Conservation (phyloP, 2,113 vertebrate species). For the Hirundichthys speculiger region DNA sequence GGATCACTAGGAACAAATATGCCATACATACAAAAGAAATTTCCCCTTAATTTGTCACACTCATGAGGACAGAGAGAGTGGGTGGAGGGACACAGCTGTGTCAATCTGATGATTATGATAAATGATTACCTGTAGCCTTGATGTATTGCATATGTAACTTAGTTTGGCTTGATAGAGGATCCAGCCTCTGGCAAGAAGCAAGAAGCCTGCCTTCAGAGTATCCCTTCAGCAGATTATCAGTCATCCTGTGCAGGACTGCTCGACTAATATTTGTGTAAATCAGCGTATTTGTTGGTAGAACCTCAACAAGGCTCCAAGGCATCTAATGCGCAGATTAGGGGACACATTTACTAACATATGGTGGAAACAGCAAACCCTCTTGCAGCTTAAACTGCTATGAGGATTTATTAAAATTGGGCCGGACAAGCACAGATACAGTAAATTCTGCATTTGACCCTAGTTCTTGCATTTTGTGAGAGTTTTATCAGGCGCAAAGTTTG, state of each 20-base stretch:
- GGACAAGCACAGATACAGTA: neutral
- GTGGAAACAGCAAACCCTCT: neutral
- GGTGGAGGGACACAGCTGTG: conserved; percentile 6
- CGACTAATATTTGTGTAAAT: conserved; percentile 2
- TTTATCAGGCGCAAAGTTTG: neutral
- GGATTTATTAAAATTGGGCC: neutral
- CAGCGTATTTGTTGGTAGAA: conserved; percentile 1
- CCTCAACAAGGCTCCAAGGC: conserved; percentile 3
- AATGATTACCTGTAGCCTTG: conserved; percentile 12
- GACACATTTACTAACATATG: neutral
- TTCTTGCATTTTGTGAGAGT: neutral
- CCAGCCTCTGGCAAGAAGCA: neutral
- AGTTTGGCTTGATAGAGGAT: neutral
- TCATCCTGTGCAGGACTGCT: neutral
- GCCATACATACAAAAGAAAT: conserved; percentile 39
- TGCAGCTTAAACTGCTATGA: neutral
- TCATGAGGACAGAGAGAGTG: conserved; percentile 13
- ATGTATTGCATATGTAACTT: conserved; percentile 10
- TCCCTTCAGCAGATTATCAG: conserved; percentile 18
- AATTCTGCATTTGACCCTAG: neutral
- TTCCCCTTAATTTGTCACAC: conserved; percentile 29
- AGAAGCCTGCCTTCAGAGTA: conserved; percentile 1
- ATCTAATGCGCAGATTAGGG: conserved; percentile 13
- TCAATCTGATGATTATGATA: conserved; percentile 44
- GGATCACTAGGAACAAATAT: conserved; percentile 32